Conservation (phyloP, 2,797 vertebrate genomes). For the Valencia hispanica region DNA sequence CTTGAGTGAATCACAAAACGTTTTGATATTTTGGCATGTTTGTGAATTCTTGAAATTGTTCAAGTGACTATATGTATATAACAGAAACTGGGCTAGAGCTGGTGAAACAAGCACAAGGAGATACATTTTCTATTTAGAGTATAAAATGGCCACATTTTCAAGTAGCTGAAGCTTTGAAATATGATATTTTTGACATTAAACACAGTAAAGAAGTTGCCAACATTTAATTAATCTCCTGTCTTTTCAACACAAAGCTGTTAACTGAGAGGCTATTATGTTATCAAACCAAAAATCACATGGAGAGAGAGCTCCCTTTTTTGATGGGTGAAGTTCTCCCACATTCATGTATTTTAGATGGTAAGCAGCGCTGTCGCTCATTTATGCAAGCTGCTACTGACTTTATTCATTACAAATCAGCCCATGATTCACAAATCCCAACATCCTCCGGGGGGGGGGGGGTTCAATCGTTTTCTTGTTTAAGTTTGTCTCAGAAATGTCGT, state of each 20-base stretch:
- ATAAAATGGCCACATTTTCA: background rate
- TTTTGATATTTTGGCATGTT: background rate
- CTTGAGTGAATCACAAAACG: slow-evolving; percentile 1
- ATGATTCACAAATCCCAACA: slow-evolving; percentile 32
- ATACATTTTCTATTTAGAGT: background rate
- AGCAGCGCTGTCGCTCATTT: slow-evolving; percentile 36
- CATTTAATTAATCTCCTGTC: background rate
- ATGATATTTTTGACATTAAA: background rate
- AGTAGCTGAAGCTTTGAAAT: background rate
- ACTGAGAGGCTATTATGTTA: background rate
- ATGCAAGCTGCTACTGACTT: slow-evolving; percentile 33
- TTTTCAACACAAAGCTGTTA: background rate
- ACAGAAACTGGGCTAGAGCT: background rate
- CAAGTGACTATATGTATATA: background rate
- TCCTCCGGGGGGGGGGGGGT: slow-evolving; percentile 29
- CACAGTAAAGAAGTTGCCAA: background rate
- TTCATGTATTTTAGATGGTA: slow-evolving; percentile 30
- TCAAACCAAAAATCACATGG: background rate
- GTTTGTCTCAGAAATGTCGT: background rate
- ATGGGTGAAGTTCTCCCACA: slow-evolving; percentile 31
- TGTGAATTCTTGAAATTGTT: background rate
- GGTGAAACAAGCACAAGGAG: background rate
- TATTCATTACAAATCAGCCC: slow-evolving; percentile 35
- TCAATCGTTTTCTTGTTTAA: background rate
- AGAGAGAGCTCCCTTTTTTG: background rate